phyloP scores from a whole-genome alignment of 1,140 invertebrate genomes.

The Achroia grisella region DNA sequence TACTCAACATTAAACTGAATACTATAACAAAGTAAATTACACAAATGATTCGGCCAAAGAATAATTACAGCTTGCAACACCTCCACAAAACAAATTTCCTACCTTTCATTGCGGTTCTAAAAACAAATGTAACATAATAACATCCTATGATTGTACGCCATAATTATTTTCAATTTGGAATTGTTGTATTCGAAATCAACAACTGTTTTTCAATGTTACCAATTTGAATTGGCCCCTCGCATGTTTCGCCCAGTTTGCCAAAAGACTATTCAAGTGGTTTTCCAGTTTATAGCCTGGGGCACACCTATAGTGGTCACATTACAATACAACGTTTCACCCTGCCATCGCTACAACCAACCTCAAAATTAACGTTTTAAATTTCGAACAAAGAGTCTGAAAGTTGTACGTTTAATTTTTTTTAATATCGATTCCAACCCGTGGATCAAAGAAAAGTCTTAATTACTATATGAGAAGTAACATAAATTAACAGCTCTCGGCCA shows the following conservation, averaged over 20 bases:
- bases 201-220: conserved; percentile 46
- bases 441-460: conserved; percentile 45
- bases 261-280: conserved; percentile 20
- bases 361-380: conserved; percentile 58
- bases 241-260: conserved; percentile 16
- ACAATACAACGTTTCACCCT: conserved; percentile 44
- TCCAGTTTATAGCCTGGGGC: conserved; percentile 20
- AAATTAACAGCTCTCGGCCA: conserved; percentile 48
- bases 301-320: conserved; percentile 47
- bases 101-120: conserved; percentile 31
- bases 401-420: conserved; percentile 30
- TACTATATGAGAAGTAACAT: conserved; percentile 36
- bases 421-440: conserved; percentile 23
- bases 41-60: conserved; percentile 7
- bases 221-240: conserved; percentile 23
- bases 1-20: conserved; percentile 5
- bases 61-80: conserved; percentile 23
- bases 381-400: conserved; percentile 39
- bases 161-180: conserved; percentile 54
- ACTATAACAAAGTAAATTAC: conserved; percentile 2
- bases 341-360: conserved; percentile 39
- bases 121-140: conserved; percentile 55
- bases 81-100: conserved; percentile 15
- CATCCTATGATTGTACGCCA: conserved; percentile 33
- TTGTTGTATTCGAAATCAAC: conserved; percentile 52